Evolutionary conservation across 1,140 invertebrate genomes (phyloP).

Genomic region (Hylyphantes graminicola): DNA sequence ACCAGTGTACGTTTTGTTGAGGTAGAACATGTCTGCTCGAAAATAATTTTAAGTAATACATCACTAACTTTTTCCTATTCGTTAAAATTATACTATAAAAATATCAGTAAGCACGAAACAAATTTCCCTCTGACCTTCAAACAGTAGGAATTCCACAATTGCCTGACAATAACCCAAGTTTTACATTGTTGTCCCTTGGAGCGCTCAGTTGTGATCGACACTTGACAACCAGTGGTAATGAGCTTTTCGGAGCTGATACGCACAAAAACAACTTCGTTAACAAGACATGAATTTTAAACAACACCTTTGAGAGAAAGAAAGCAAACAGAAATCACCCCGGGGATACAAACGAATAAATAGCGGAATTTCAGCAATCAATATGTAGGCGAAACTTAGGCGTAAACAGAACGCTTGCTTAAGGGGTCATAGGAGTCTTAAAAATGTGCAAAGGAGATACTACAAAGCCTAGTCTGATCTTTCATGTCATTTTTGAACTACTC

Average conservation of each 20-base stretch:
- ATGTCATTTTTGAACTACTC: too few relatives aligned
- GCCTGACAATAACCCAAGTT: conserved; percentile 23
- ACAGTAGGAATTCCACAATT: too few relatives aligned
- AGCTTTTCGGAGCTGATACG: conserved; percentile 42
- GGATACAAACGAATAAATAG: conserved; percentile 9
- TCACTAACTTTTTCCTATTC: too few relatives aligned
- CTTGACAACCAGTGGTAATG: conserved; percentile 46
- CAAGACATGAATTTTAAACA: conserved; percentile 54
- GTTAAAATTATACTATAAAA: too few relatives aligned
- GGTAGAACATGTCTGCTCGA: too few relatives aligned
- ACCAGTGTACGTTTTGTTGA: too few relatives aligned
- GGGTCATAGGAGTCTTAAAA: too few relatives aligned
- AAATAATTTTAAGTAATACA: too few relatives aligned
- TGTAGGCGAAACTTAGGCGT: conserved; percentile 38
- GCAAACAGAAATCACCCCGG: not conserved
- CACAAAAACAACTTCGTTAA: conserved; percentile 36
- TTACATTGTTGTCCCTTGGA: conserved; percentile 28
- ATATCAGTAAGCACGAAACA: too few relatives aligned
- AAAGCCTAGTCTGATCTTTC: too few relatives aligned
- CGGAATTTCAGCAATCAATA: conserved; percentile 11
- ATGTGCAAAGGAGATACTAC: too few relatives aligned
- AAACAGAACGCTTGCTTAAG: conserved; percentile 28
- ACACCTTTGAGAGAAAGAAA: conserved; percentile 12
- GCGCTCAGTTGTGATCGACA: conserved; percentile 12
- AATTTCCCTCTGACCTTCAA: too few relatives aligned